These are phyloP conservation scores for Dasyornis broadbenti DNA, from an alignment of 2,113 vertebrate genomes.

Conservation along the genomic window DNA sequence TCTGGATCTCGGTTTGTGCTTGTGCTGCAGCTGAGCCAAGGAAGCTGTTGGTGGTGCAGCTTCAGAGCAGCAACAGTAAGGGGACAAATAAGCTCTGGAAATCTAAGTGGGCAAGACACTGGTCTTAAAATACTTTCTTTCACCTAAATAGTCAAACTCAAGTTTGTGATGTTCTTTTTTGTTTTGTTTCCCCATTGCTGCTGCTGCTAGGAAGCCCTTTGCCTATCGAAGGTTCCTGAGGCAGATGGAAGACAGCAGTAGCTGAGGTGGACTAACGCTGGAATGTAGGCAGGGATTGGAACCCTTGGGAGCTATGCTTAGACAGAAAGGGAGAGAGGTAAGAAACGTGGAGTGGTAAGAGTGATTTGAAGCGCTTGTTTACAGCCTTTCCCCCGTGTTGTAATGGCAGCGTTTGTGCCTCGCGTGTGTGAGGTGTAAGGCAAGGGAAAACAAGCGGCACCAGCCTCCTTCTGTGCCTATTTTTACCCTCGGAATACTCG, in stretches of 20 bases:
- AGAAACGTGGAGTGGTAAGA: constrained; percentile 16
- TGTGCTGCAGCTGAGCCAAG: neutral
- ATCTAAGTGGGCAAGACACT: neutral
- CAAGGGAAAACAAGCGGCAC: neutral
- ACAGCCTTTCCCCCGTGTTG: neutral
- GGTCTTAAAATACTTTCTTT: neutral
- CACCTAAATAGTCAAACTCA: neutral
- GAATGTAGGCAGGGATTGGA: constrained; percentile 47
- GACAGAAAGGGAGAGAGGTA: constrained; percentile 36
- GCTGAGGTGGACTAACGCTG: constrained; percentile 49
- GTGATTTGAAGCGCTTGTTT: constrained; percentile 22
- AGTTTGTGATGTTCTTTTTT: neutral
- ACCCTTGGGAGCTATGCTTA: constrained; percentile 49
- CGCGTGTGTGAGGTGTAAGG: neutral
- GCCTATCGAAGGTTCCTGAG: constrained; percentile 20
- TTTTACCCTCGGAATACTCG: neutral
- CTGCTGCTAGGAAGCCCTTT: constrained; percentile 50
- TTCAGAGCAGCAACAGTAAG: constrained; percentile 27
- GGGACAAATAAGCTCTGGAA: neutral
- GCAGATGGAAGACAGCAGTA: constrained; percentile 40
- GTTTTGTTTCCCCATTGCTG: constrained; percentile 23
- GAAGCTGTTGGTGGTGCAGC: neutral
- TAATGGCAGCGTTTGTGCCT: neutral
- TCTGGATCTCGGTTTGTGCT: neutral
- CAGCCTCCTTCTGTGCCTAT: constrained; percentile 11